Evolutionary conservation across 1,140 invertebrate species (phyloP).

Genomic region (Psilanteris sp.): DNA sequence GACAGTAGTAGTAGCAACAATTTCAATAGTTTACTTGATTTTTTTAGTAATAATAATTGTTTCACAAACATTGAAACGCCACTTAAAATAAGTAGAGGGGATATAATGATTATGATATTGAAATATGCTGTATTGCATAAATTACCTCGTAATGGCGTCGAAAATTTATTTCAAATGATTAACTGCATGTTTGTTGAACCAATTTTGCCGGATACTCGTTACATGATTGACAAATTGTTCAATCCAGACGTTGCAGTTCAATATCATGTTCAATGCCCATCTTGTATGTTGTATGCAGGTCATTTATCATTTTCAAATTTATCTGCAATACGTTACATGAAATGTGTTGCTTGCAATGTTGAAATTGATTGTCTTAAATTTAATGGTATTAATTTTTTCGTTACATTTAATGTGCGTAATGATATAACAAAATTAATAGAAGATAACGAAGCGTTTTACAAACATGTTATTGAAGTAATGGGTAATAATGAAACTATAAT

Average conservation of each 20-base stretch:
- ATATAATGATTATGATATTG: constrained; percentile 1
- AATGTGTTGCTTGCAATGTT: constrained; percentile 1
- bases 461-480: constrained; percentile 6
- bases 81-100: not conserved
- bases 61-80: not conserved
- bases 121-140: not conserved
- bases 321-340: not conserved
- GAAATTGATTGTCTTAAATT: constrained; percentile 1
- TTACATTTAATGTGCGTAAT: constrained; percentile 8
- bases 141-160: not conserved
- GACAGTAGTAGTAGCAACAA: not conserved
- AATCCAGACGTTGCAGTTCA: not conserved
- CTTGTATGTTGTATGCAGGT: not conserved
- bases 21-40: not conserved
- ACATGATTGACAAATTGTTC: no score
- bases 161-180: constrained; percentile 6
- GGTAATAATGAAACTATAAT: no score
- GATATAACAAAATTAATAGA: constrained; percentile 16
- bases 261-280: constrained; percentile 10
- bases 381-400: constrained; percentile 11
- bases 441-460: constrained; percentile 9
- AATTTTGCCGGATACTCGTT: not conserved
- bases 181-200: no score
- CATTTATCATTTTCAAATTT: not conserved
- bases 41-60: not conserved